Evolutionary conservation across 2,113 vertebrate species (phyloP).

Genomic region (Raja brachyura): DNA sequence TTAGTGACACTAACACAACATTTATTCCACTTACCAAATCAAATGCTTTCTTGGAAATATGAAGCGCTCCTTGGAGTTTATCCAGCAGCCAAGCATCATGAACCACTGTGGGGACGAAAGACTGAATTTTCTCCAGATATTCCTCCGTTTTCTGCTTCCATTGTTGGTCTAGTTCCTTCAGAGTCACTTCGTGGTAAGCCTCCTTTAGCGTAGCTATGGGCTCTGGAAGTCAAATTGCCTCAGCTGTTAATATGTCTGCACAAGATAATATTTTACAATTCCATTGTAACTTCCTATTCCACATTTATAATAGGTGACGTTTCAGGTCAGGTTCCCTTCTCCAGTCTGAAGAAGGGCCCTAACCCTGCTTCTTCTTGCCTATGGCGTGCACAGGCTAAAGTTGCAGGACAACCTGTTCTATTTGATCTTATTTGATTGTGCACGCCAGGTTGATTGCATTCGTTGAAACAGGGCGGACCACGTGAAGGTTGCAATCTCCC

Average conservation of each 20-base stretch:
- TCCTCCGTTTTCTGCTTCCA: slow-evolving; percentile 58
- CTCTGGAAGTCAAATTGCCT: slow-evolving; percentile 49
- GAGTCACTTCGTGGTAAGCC: slow-evolving; percentile 70
- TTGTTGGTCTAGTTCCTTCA: slow-evolving; percentile 56
- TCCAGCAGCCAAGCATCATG: slow-evolving; percentile 57
- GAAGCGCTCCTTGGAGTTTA: slow-evolving; percentile 50
- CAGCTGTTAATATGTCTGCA: neutral
- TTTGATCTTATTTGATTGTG: too few relatives aligned
- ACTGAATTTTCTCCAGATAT: slow-evolving; percentile 51
- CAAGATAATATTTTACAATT: neutral
- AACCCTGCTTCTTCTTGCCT: too few relatives aligned
- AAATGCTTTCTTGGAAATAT: slow-evolving; percentile 47
- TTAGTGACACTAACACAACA: neutral
- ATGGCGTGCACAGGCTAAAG: too few relatives aligned
- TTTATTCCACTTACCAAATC: slow-evolving; percentile 60
- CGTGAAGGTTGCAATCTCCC: too few relatives aligned
- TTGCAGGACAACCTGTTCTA: too few relatives aligned
- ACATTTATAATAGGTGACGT: neutral
- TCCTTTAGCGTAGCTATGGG: slow-evolving; percentile 69
- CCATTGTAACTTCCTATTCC: neutral
- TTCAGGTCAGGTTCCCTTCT: too few relatives aligned
- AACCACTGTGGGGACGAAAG: slow-evolving; percentile 55
- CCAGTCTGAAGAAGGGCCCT: too few relatives aligned
- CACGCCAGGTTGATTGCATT: too few relatives aligned
- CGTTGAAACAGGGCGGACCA: too few relatives aligned